These are phyloP conservation scores for Pempheris klunzingeri DNA, from an alignment of 2,797 vertebrate genomes.

Conservation along the genomic window DNA sequence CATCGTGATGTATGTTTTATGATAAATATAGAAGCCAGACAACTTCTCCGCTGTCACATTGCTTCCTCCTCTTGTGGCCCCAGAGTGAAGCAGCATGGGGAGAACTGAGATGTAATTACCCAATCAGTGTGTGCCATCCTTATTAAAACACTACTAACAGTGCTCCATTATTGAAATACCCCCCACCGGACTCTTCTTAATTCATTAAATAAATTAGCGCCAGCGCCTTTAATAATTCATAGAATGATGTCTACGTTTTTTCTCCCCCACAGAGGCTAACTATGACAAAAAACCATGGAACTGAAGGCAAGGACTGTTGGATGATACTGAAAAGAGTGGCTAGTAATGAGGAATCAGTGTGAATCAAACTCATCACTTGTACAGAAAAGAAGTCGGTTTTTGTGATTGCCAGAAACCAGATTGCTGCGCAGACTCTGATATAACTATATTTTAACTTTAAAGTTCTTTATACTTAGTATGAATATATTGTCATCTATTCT, in stretches of 20 bases:
- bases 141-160: constrained; percentile 91
- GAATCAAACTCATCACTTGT: constrained; percentile 29
- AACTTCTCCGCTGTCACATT: constrained; percentile 71
- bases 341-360: constrained; percentile 28
- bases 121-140: constrained; percentile 88
- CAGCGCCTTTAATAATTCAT: constrained; percentile 91
- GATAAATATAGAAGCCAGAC: constrained; percentile 76
- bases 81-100: constrained; percentile 79
- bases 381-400: not conserved
- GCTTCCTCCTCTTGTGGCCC: constrained; percentile 68
- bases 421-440: not conserved
- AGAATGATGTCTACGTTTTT: constrained; percentile 80
- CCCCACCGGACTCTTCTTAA: constrained; percentile 90
- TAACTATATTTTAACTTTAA: constrained; percentile 14
- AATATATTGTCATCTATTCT: not conserved
- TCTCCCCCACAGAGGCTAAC: constrained; percentile 67
- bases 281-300: constrained; percentile 70
- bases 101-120: constrained; percentile 88
- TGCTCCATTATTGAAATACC: constrained; percentile 93
- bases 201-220: constrained; percentile 93
- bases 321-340: constrained; percentile 49
- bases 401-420: not conserved
- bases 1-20: constrained; percentile 74
- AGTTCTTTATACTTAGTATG: not conserved
- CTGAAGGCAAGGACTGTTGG: constrained; percentile 48